Evolutionary conservation across 2,888 invertebrate genomes (phyloP).

Genomic region (Atethmia centrago): DNA sequence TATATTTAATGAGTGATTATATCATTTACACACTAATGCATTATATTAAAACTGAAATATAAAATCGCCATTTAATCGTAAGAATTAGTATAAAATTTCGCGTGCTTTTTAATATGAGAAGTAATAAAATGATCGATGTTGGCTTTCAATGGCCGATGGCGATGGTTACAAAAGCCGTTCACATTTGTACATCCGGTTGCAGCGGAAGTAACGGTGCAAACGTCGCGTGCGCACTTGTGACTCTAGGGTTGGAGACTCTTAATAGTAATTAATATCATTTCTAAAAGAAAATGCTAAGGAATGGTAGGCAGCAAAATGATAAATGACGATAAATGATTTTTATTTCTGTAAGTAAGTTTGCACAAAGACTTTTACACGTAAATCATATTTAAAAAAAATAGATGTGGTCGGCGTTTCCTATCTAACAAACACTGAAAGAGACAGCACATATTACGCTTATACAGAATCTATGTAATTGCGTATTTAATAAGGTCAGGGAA

Average conservation of each 20-base stretch:
- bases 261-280: neutral
- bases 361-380: no score
- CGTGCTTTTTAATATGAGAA: slow-evolving; percentile 23
- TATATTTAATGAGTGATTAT: slow-evolving; percentile 17
- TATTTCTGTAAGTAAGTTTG: no score
- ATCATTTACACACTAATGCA: slow-evolving; percentile 2
- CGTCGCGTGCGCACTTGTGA: slow-evolving; percentile 75
- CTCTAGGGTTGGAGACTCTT: slow-evolving; percentile 47
- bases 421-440: no score
- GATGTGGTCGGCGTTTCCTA: no score
- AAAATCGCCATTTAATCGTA: slow-evolving; percentile 11
- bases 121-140: slow-evolving; percentile 36
- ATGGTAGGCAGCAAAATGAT: no score
- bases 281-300: neutral
- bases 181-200: slow-evolving; percentile 72
- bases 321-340: no score
- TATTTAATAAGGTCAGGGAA: no score
- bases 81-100: slow-evolving; percentile 19
- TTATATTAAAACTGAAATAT: slow-evolving; percentile 7
- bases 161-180: slow-evolving; percentile 63
- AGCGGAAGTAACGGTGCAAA: slow-evolving; percentile 83
- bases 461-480: no score
- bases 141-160: slow-evolving; percentile 45
- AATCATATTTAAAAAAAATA: no score
- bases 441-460: no score